phyloP scores from a whole-genome alignment of 2,113 vertebrate species.

The Solea senegalensis region DNA sequence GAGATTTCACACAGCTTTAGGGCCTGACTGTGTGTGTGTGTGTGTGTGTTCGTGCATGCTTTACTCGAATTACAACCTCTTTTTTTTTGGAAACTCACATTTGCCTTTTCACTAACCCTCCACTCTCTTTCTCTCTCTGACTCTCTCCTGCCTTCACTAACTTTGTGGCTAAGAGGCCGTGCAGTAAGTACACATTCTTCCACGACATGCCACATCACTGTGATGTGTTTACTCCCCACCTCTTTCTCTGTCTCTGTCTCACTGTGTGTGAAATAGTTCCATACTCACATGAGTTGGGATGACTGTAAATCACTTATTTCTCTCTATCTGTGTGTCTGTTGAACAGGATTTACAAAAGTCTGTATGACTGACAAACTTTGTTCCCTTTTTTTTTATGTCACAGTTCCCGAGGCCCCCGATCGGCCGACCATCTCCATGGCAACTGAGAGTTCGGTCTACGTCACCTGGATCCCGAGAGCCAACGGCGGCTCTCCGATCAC shows the following conservation, averaged over 20 bases:
- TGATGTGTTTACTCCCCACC: conserved; percentile 47
- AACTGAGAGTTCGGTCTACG: conserved; percentile 92
- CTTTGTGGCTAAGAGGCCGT: conserved; percentile 71
- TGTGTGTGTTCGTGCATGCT: conserved; percentile 14
- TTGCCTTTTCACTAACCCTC: conserved; percentile 70
- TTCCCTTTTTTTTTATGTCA: not conserved
- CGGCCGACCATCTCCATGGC: conserved; percentile 93
- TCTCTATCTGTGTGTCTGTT: not conserved
- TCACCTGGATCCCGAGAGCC: conserved; percentile 96
- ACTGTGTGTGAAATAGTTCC: conserved; percentile 22
- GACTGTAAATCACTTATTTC: not conserved
- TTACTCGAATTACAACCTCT: conserved; percentile 21
- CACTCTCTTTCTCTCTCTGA: conserved; percentile 57
- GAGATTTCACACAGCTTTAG: conserved; percentile 12
- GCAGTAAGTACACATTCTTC: conserved; percentile 81
- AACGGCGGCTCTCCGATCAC: conserved; percentile 97
- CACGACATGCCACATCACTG: conserved; percentile 47
- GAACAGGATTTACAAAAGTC: not conserved
- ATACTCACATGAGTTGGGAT: not conserved
- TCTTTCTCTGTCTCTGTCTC: conserved; percentile 13
- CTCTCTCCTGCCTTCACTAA: conserved; percentile 68
- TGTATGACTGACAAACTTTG: not conserved
- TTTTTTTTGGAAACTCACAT: conserved; percentile 35
- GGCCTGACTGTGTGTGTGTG: conserved; percentile 3
- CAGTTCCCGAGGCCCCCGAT: conserved; percentile 95